Conservation (phyloP, 2,113 vertebrate species). For the Chelonoidis abingdonii region DNA sequence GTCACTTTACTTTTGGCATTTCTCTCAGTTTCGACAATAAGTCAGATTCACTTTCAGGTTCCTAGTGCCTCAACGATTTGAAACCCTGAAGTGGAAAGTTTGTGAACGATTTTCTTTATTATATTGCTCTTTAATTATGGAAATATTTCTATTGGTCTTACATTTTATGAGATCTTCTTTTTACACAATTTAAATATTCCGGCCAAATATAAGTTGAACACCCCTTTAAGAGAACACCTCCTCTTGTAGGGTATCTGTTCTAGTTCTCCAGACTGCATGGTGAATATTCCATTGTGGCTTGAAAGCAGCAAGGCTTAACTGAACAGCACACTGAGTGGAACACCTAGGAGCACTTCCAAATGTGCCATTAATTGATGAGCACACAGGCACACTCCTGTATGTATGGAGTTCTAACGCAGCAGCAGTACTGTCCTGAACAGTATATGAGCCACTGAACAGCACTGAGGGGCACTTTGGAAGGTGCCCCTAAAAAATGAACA, state of each 20-base stretch:
- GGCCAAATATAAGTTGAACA: not conserved
- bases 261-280: constrained; percentile 19
- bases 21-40: not conserved
- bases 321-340: not conserved
- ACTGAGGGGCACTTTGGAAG: not conserved
- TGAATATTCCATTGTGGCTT: not conserved
- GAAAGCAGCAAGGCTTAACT: not conserved
- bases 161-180: not conserved
- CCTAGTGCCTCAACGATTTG: not conserved
- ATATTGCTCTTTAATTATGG: not conserved
- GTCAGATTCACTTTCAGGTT: not conserved
- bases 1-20: not conserved
- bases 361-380: constrained; percentile 24
- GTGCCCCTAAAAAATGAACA: not conserved
- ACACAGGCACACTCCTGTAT: constrained; percentile 1
- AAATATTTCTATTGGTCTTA: not conserved
- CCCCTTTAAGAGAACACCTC: not conserved
- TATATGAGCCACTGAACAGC: not conserved
- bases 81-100: not conserved
- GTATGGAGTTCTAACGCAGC: not conserved
- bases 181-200: not conserved
- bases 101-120: not conserved
- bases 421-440: not conserved
- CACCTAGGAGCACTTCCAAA: constrained; percentile 39
- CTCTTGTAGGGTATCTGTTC: not conserved